These are phyloP conservation scores for Mesitornis unicolor DNA, from an alignment of 2,113 vertebrate genomes.

Conservation along the genomic window DNA sequence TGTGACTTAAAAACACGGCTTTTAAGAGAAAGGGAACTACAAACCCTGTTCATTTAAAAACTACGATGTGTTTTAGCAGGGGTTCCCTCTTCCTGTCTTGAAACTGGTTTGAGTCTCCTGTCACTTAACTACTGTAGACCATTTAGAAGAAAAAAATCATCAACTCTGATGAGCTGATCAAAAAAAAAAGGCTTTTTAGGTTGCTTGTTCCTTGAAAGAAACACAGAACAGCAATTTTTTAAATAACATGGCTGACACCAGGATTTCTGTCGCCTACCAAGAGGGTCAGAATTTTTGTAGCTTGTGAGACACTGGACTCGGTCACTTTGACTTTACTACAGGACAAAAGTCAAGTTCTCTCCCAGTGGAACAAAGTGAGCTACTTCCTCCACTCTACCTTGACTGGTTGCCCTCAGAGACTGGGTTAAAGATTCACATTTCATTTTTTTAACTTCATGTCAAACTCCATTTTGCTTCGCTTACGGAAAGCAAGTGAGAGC, in stretches of 20 bases:
- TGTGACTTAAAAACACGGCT: not conserved
- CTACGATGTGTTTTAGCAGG: not conserved
- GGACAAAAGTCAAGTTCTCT: not conserved
- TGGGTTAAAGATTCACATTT: not conserved
- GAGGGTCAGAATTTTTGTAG: not conserved
- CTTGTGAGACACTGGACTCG: not conserved
- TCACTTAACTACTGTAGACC: no score
- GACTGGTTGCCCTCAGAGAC: not conserved
- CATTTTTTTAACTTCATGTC: not conserved
- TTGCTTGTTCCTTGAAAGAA: not conserved
- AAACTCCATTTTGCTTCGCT: not conserved
- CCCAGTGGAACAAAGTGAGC: not conserved
- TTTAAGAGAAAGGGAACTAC: not conserved
- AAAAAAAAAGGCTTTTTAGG: not conserved
- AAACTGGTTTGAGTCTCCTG: not conserved
- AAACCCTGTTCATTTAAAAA: not conserved
- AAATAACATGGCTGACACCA: not conserved
- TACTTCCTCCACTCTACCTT: not conserved
- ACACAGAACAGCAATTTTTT: not conserved
- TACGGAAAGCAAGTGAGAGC: slow-evolving; percentile 20
- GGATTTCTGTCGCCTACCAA: not conserved
- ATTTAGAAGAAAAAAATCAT: not conserved
- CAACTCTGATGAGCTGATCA: not conserved
- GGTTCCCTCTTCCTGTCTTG: not conserved
- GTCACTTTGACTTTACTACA: not conserved